These are phyloP conservation scores for Allacma fusca DNA, from an alignment of 2,888 invertebrate genomes.

Conservation along the genomic window DNA sequence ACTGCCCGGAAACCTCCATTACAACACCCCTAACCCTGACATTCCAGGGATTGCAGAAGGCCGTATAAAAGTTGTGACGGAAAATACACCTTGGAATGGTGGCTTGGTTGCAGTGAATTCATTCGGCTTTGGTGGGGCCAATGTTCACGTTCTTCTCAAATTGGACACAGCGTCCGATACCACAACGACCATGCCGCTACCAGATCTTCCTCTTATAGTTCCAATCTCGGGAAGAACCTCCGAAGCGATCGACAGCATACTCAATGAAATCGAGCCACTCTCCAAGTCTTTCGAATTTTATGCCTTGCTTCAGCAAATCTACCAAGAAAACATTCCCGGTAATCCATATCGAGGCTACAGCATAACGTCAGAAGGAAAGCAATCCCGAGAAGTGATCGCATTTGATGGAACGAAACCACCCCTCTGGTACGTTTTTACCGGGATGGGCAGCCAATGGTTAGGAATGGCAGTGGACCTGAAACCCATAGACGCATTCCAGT, in stretches of 20 bases:
- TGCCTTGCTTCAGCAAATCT: slow-evolving; percentile 62
- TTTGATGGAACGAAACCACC: slow-evolving; percentile 66
- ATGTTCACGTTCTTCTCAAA: slow-evolving; percentile 26
- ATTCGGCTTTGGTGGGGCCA: slow-evolving; percentile 38
- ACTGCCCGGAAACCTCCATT: slow-evolving; percentile 62
- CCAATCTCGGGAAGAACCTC: slow-evolving; percentile 67
- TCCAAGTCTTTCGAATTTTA: neutral
- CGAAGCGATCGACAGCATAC: slow-evolving; percentile 64
- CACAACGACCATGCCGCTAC: neutral
- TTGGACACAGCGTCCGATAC: neutral
- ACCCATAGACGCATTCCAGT: slow-evolving; percentile 76
- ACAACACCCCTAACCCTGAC: slow-evolving; percentile 54
- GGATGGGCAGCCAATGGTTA: slow-evolving; percentile 98
- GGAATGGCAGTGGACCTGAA: slow-evolving; percentile 91
- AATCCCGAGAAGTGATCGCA: neutral
- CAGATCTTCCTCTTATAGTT: slow-evolving; percentile 63
- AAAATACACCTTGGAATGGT: slow-evolving; percentile 25
- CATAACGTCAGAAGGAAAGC: neutral
- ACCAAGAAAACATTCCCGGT: slow-evolving; percentile 63
- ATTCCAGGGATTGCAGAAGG: neutral
- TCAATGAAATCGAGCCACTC: slow-evolving; percentile 60
- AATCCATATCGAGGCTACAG: slow-evolving; percentile 67
- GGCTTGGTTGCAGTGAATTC: slow-evolving; percentile 33
- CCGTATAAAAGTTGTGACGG: slow-evolving; percentile 29
- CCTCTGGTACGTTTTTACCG: slow-evolving; percentile 93